Conservation (phyloP, 2,113 vertebrate species). For the Fregata magnificens region DNA sequence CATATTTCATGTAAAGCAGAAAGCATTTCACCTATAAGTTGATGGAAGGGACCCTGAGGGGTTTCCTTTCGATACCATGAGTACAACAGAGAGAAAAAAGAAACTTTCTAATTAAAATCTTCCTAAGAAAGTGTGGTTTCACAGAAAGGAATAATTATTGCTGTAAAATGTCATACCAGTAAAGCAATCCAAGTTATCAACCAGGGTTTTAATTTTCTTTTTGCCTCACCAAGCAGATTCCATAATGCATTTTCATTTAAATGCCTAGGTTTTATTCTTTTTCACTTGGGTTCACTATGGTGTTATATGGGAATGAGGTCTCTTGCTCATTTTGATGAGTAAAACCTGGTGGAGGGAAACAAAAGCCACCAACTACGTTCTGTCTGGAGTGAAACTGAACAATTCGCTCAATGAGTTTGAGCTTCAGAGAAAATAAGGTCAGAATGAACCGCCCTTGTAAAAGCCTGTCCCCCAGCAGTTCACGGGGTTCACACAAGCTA, state of each 20-base stretch:
- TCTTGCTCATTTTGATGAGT: background rate
- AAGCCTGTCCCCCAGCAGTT: background rate
- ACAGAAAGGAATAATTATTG: background rate
- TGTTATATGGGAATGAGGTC: background rate
- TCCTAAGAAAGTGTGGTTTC: background rate
- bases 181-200: background rate
- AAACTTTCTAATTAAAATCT: slow-evolving; percentile 37
- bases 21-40: background rate
- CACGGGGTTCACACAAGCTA: background rate
- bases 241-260: background rate
- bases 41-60: background rate
- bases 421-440: background rate
- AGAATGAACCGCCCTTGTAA: background rate
- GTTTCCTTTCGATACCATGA: background rate
- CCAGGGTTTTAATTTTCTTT: slow-evolving; percentile 3
- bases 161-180: background rate
- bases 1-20: background rate
- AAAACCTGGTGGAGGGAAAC: background rate
- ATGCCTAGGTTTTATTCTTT: background rate
- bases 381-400: background rate
- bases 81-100: background rate
- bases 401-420: background rate
- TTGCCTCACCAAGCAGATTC: background rate
- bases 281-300: background rate
- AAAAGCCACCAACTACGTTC: background rate